phyloP scores from a whole-genome alignment of 2,888 invertebrate genomes.

The Rhagonycha fulva region DNA sequence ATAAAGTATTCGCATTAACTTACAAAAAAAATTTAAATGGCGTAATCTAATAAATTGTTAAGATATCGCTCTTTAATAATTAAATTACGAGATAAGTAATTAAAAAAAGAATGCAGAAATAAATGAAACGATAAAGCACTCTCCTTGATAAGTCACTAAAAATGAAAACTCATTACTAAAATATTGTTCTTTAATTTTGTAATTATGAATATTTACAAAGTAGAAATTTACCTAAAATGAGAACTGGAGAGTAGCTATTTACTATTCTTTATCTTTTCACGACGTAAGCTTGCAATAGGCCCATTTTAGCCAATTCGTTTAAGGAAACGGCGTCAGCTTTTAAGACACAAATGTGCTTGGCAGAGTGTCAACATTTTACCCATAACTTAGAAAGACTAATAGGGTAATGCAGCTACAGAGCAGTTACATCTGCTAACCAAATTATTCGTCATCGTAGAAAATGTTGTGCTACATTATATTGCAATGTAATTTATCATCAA shows the following conservation, averaged over 20 bases:
- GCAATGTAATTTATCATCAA: background rate
- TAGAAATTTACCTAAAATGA: background rate
- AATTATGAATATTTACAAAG: background rate
- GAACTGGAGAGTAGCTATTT: background rate
- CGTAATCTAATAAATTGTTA: background rate
- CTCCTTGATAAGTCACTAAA: background rate
- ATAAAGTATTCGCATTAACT: background rate
- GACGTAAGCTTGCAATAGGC: background rate
- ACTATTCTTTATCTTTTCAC: conserved; percentile 9
- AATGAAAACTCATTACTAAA: background rate
- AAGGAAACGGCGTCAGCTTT: conserved; percentile 6
- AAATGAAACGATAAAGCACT: background rate
- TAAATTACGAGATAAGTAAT: background rate
- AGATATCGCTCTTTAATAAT: background rate
- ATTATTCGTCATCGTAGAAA: background rate
- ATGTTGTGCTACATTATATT: background rate
- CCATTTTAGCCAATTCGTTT: conserved; percentile 7
- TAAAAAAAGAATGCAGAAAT: background rate
- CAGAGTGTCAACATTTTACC: conserved; percentile 5
- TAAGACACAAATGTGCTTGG: conserved; percentile 4
- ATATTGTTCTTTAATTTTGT: background rate
- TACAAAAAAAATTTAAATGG: background rate
- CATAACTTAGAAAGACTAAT: background rate
- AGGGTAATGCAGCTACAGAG: background rate
- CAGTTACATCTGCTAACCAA: background rate